Evolutionary conservation across 2,113 vertebrate genomes (phyloP), one percentile per base, ranked within the genome.

Genomic region (Gasterosteus nipponicus): DNA sequence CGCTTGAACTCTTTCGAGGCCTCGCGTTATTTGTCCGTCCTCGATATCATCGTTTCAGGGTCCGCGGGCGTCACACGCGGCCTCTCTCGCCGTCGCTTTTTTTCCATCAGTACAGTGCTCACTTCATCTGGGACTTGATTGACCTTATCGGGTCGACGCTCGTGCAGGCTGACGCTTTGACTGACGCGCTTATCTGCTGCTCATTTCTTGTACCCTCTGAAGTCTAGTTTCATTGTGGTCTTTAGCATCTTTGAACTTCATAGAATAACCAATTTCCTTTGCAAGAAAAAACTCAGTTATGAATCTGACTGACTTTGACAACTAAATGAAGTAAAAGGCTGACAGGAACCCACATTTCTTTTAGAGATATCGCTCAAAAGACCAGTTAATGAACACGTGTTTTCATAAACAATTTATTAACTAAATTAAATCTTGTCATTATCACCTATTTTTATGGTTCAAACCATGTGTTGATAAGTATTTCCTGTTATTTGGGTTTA

Each of bases 1-100:
- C 0, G 15, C 57, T n/a, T 82, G 49, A 71, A n/a, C 49, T 69
- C 33, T 67, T 74, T 4, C 29, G 58, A 68, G 73, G 62, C 64
- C 57, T 64, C 2, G 3, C 68, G 35, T 41, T 16, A 29, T 83
- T 71, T 81, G 56, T 53, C n/a, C 19, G 49, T 11, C 78, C 75
- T 75, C 68, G 68, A 71, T 59, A 51, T 68, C 7, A 56, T 44
- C 2, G 1, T 66, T 56, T 77, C 74, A 86, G 47, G 68, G 61
- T 63, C 33, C 5, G 5, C 3, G 33, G 33, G 33, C 33, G 5
- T 33, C 33, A 3, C 33, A 33, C 33, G 5, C 33, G 33, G 3
- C 33, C 5, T 33, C 3, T 5, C 33, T 33, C 33, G 33, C 1
- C 5, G 0, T 33, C 33, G 33, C 33, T 5, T 33, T 33, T 26